A percentile compares a stretch with the other conserved stretches of the same genome.
These are phyloP conservation scores for Meloidogyne hapla DNA, from an alignment of 1,140 invertebrate genomes.

Conservation along the genomic window DNA sequence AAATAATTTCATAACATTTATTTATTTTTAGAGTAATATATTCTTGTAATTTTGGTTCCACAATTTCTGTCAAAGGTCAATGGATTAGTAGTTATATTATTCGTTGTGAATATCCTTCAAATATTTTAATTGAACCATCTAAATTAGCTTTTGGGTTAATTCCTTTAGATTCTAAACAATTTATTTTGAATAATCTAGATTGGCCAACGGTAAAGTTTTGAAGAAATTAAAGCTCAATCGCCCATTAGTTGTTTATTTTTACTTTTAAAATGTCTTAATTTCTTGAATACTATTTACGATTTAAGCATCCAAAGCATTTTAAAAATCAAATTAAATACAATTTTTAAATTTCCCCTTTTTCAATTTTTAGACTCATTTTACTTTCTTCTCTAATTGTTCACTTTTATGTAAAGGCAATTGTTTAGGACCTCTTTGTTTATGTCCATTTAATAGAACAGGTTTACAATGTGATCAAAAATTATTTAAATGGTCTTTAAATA, in stretches of 20 bases:
- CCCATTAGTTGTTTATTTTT: no score
- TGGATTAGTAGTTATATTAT: constrained; percentile 19
- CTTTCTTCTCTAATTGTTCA: constrained; percentile 4
- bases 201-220: constrained; percentile 8
- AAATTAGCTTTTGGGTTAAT: constrained; percentile 13
- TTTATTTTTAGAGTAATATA: not conserved
- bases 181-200: not conserved
- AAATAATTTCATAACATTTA: not conserved
- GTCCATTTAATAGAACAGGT: not conserved
- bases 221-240: not conserved
- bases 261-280: no score
- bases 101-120: constrained; percentile 10
- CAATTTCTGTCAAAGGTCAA: constrained; percentile 7
- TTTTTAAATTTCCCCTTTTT: not conserved
- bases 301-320: no score
- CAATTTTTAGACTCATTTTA: constrained; percentile 15
- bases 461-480: not conserved
- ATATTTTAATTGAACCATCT: not conserved
- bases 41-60: constrained; percentile 11
- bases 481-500: not conserved
- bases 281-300: no score
- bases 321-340: not conserved
- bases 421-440: constrained; percentile 23
- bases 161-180: not conserved
- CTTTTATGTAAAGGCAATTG: constrained; percentile 12